Evolutionary conservation across 2,113 vertebrate species (phyloP).

Genomic region (Heptranchias perlo): DNA sequence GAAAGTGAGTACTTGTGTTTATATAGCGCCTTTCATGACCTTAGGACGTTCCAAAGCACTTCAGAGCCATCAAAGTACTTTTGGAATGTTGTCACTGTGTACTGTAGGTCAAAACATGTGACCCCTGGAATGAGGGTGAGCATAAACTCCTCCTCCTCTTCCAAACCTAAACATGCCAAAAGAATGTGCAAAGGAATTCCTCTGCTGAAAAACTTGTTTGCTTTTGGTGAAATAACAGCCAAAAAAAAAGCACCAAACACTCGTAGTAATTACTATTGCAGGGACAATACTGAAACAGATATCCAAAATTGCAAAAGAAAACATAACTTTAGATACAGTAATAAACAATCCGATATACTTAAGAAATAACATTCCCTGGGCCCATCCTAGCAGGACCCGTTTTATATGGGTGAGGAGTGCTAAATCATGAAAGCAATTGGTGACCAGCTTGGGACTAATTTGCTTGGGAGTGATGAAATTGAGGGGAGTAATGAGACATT

Average conservation of each 20-base stretch:
- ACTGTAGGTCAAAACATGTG: neutral
- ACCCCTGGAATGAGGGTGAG: neutral
- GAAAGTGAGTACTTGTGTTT: no score
- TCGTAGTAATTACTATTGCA: neutral
- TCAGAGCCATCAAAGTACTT: no score
- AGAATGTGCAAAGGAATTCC: neutral
- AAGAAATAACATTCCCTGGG: neutral
- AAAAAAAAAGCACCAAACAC: neutral
- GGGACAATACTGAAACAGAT: neutral
- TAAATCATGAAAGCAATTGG: neutral
- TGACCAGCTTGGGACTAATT: neutral
- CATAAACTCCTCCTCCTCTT: neutral
- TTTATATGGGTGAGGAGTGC: neutral
- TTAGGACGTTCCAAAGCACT: no score
- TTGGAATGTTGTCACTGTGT: neutral
- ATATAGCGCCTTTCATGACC: no score
- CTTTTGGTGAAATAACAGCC: neutral
- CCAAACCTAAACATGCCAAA: neutral
- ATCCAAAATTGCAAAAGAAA: neutral
- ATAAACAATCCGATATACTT: neutral
- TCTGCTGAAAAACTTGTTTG: neutral
- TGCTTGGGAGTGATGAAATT: neutral
- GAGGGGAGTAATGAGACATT: neutral
- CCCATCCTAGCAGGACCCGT: neutral
- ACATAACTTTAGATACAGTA: neutral